Conservation (phyloP, 2,797 vertebrate genomes). For the Sciaenops ocellatus region DNA sequence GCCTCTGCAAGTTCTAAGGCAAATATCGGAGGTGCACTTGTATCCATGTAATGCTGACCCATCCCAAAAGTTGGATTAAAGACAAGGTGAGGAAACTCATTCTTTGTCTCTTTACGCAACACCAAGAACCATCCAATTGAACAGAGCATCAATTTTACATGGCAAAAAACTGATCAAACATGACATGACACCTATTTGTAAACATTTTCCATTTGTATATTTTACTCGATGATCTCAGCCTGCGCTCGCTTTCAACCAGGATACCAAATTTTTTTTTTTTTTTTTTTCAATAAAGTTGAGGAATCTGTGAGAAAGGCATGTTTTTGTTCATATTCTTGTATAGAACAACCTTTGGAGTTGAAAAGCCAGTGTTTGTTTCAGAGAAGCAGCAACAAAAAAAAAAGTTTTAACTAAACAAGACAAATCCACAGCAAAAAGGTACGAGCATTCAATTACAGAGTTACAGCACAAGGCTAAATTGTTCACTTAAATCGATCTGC, state of each 20-base stretch:
- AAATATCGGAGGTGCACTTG: conserved; percentile 97
- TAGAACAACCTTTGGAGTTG: conserved; percentile 84
- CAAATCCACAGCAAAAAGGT: conserved; percentile 50
- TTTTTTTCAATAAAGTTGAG: conserved; percentile 74
- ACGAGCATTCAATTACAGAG: conserved; percentile 49
- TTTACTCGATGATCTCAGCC: conserved; percentile 73
- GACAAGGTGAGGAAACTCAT: conserved; percentile 77
- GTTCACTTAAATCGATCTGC: conserved; percentile 28
- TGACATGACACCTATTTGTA: conserved; percentile 78
- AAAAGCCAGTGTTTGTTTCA: conserved; percentile 87
- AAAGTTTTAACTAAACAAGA: conserved; percentile 49
- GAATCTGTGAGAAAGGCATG: conserved; percentile 82
- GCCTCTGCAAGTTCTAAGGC: conserved; percentile 99
- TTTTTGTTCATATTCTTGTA: conserved; percentile 77
- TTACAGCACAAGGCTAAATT: conserved; percentile 48
- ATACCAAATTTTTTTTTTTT: conserved; percentile 61
- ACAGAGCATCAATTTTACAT: conserved; percentile 57
- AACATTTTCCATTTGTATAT: conserved; percentile 81
- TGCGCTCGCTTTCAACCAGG: conserved; percentile 71
- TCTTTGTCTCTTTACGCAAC: conserved; percentile 67
- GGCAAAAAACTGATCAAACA: conserved; percentile 64
- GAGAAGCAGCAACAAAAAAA: conserved; percentile 82
- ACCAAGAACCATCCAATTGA: conserved; percentile 63
- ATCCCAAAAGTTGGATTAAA: conserved; percentile 77
- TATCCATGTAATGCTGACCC: conserved; percentile 92